Evolutionary conservation across 2,113 vertebrate species (phyloP), one percentile per base, ranked within the genome.

Genomic region (Callipepla squamata): DNA sequence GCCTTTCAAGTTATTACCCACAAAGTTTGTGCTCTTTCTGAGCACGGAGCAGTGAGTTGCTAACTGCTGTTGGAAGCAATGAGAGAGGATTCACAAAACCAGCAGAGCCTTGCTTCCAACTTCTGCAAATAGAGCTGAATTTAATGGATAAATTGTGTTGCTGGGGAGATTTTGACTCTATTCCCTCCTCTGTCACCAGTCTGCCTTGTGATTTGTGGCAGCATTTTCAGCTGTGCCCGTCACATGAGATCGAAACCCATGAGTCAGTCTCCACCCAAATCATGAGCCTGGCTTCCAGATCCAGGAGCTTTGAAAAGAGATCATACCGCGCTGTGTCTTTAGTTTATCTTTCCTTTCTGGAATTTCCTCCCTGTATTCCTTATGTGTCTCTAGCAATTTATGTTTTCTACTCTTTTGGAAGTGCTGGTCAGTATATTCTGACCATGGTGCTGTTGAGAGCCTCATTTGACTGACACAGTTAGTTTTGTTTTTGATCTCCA

Each of bases 121-220:
- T 94, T 96, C 68, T 79, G 65, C 40, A 72, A 80, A 66, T 85
- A 62, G 23, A 91, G 57, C 51, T 89, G 59, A 73, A 63, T 68
- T 55, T 92, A 95, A 80, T 81, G 92, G 85, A 34, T 80, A 94
- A 94, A 90, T 94, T 85, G 85, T 80, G 87, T 92, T 95, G 79
- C 85, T 82, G 82, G 57, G 93, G 85, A 62, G 91, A 84, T 65
- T 95, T 96, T 92, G 87, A 65, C 86, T 90, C 68, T 72, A 9
- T 86, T 95, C 79, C 53, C 73, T 85, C 19, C 76, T 80, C 76
- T 95, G 91, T 95, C 94, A 95, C 87, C 90, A 94, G 69, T 65
- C 90, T 67, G 95, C 93, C 92, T 91, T 94, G 95, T 96, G 94
- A 95, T 94, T 94, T 94, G 95, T 88, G 93, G 85, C 68, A 78